Conservation (phyloP, 2,797 vertebrate species). For the Thamnophis elegans region DNA sequence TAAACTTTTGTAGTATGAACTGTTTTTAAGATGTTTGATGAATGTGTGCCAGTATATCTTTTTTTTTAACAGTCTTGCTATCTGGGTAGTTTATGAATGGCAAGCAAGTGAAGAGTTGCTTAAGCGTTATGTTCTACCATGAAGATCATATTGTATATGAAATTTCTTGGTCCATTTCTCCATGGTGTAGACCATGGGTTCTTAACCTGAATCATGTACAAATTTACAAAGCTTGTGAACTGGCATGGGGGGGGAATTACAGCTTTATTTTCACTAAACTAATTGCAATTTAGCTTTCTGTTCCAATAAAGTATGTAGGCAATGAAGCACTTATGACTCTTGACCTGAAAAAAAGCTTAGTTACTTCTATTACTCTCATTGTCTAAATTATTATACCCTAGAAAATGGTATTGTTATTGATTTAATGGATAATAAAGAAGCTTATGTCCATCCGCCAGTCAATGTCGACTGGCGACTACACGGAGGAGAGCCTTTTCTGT, state of each 20-base stretch:
- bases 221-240: not conserved
- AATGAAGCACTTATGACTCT: not conserved
- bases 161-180: not conserved
- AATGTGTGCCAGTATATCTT: not conserved
- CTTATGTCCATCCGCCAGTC: too few species aligned
- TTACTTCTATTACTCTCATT: not conserved
- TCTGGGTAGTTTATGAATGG: not conserved
- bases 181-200: not conserved
- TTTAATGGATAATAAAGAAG: not conserved
- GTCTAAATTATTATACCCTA: not conserved
- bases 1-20: not conserved
- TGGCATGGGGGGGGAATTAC: not conserved
- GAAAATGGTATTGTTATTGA: not conserved
- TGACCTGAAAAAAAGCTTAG: not conserved
- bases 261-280: not conserved
- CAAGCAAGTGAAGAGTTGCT: not conserved
- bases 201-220: not conserved
- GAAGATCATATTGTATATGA: not conserved
- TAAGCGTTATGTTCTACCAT: not conserved
- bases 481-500: too few species aligned
- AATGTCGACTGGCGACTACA: too few species aligned
- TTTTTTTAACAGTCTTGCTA: not conserved
- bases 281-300: not conserved
- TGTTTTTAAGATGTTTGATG: not conserved
- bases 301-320: not conserved